These are phyloP conservation scores for Ectobius pallidus DNA, from an alignment of 2,888 invertebrate species.

Conservation along the genomic window DNA sequence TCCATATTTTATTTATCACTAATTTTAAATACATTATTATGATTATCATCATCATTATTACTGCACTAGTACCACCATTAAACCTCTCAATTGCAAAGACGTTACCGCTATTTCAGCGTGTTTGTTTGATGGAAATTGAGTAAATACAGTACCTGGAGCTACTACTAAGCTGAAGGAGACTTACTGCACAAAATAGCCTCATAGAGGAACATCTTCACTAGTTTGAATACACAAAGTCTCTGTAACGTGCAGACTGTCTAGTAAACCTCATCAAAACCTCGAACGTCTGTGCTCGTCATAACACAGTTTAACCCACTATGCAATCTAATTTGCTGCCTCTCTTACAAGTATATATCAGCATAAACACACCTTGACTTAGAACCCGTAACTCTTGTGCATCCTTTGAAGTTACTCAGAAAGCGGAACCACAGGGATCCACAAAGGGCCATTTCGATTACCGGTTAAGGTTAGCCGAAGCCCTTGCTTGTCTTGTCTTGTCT, in stretches of 20 bases:
- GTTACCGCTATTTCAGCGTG: too few species aligned
- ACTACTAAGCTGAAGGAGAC: too few species aligned
- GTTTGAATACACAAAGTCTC: constrained; percentile 2
- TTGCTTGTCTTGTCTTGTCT: too few species aligned
- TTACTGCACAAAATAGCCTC: too few species aligned
- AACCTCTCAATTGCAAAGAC: too few species aligned
- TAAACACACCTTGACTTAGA: constrained; percentile 12
- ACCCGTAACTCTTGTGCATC: neutral
- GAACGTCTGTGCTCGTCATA: constrained; percentile 23
- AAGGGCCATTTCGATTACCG: constrained; percentile 20
- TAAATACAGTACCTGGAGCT: too few species aligned
- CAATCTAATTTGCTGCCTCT: constrained; percentile 26
- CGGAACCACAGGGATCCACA: neutral
- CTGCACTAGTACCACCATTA: too few species aligned
- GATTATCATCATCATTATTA: constrained; percentile 4
- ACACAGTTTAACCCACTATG: constrained; percentile 24
- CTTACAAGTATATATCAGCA: constrained; percentile 1
- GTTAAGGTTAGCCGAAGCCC: constrained; percentile 6
- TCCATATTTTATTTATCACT: neutral
- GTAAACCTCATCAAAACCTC: constrained; percentile 23
- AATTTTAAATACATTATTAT: neutral
- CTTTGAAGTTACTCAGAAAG: constrained; percentile 14
- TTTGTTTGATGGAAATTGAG: too few species aligned
- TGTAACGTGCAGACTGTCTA: neutral
- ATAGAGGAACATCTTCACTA: too few species aligned